Evolutionary conservation across 2,888 invertebrate genomes (phyloP).

Genomic region (Cheilosia urbana): DNA sequence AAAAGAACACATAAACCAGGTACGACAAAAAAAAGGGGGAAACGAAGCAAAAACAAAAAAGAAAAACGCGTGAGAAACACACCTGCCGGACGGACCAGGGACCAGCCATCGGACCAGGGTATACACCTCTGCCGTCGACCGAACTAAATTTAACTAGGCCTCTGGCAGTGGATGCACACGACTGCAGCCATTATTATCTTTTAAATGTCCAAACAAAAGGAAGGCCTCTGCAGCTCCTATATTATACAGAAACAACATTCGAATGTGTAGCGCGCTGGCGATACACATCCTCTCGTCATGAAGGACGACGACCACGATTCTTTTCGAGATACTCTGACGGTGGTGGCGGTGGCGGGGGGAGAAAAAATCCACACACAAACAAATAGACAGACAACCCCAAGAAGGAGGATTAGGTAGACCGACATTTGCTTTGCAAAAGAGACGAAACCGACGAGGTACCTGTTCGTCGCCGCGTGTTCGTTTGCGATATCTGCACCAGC

Average conservation of each 20-base stretch:
- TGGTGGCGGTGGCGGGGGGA: constrained; percentile 4
- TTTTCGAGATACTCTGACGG: constrained; percentile 41
- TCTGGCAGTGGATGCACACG: constrained; percentile 75
- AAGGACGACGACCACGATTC: constrained; percentile 58
- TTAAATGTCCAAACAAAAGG: constrained; percentile 74
- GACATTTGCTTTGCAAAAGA: constrained; percentile 66
- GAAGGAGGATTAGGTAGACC: constrained; percentile 68
- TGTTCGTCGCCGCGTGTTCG: constrained; percentile 31
- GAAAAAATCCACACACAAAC: constrained; percentile 11
- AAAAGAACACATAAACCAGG: constrained; percentile 54
- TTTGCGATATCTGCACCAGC: constrained; percentile 41
- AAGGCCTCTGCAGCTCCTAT: constrained; percentile 34
- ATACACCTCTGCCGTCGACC: neutral
- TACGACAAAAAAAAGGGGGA: constrained; percentile 1
- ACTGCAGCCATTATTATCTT: constrained; percentile 75
- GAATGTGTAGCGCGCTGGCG: constrained; percentile 15
- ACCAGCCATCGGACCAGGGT: constrained; percentile 30
- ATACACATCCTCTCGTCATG: constrained; percentile 61
- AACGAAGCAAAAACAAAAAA: constrained; percentile 28
- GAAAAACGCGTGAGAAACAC: constrained; percentile 75
- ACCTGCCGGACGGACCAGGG: constrained; percentile 72
- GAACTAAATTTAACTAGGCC: constrained; percentile 74
- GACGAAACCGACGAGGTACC: constrained; percentile 39
- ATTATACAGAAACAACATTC: constrained; percentile 45
- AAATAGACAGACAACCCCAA: constrained; percentile 43